These are phyloP conservation scores for Lagothrix lagotricha DNA, from an alignment of 2,797 vertebrate species.

Conservation along the genomic window DNA sequence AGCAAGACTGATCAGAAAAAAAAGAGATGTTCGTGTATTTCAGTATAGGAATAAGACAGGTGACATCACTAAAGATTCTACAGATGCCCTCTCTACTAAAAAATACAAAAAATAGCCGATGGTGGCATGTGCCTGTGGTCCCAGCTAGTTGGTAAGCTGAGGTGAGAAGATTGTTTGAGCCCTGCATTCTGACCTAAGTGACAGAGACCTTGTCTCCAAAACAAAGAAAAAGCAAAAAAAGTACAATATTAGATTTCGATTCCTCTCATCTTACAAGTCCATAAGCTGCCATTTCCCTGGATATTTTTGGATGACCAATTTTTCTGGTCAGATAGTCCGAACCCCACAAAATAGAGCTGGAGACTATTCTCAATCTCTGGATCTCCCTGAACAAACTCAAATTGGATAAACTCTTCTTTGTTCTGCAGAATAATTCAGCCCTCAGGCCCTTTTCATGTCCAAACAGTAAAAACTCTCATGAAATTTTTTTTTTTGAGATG, in stretches of 20 bases:
- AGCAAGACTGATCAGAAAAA: background rate
- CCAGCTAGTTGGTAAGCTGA: too few species aligned
- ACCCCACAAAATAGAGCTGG: background rate
- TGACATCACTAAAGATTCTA: background rate
- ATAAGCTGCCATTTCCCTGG: background rate
- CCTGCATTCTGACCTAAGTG: too few species aligned
- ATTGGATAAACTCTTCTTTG: background rate
- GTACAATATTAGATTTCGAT: background rate
- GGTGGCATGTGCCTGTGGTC: too few species aligned
- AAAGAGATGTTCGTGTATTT: background rate
- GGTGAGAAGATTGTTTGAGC: too few species aligned
- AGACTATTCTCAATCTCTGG: fast-evolving
- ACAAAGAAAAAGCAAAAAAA: too few species aligned
- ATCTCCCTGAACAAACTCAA: background rate
- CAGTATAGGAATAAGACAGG: background rate
- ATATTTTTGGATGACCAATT: background rate
- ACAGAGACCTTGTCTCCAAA: too few species aligned
- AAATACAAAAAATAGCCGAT: too few species aligned
- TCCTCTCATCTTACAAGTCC: background rate
- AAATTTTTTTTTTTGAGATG: too few species aligned
- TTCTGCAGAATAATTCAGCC: background rate
- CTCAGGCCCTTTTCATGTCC: background rate
- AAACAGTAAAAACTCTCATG: background rate
- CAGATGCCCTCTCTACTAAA: background rate
- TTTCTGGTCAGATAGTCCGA: background rate